Percentiles rank a stretch among this genome's conserved stretches.
Evolutionary conservation across 2,888 invertebrate species (phyloP).

Genomic region (Frankliniella intonsa): DNA sequence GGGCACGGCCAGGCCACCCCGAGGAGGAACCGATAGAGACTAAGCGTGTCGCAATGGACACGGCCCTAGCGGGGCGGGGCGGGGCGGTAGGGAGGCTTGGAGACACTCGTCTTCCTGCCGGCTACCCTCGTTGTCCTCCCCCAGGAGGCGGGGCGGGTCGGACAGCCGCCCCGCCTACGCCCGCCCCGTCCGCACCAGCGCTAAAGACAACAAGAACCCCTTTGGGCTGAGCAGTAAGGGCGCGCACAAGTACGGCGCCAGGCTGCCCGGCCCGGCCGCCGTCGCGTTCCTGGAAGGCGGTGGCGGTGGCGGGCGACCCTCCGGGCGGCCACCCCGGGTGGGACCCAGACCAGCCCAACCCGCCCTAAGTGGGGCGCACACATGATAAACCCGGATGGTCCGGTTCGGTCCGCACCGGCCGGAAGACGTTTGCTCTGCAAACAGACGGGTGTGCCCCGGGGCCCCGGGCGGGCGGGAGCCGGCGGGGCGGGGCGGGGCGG

Average conservation of each 20-base stretch:
- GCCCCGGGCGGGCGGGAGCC: no score
- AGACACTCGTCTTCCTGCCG: neutral
- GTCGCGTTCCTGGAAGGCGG: neutral
- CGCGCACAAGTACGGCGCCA: neutral
- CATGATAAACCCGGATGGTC: neutral
- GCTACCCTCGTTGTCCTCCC: neutral
- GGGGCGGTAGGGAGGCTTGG: neutral
- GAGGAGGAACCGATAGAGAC: no score
- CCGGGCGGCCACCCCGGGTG: neutral
- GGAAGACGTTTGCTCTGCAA: conserved; percentile 9
- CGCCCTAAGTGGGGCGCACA: neutral
- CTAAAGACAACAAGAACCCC: neutral
- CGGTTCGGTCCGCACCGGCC: neutral
- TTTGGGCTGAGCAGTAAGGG: no score
- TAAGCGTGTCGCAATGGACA: no score
- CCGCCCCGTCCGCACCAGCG: neutral
- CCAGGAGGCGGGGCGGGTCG: neutral
- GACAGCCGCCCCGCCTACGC: neutral
- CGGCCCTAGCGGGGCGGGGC: no score
- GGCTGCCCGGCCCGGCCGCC: neutral
- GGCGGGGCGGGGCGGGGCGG: no score
- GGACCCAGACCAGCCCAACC: neutral
- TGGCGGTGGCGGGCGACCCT: neutral
- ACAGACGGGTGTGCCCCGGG: neutral
- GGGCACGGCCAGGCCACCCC: no score